Evolutionary conservation across 2,888 invertebrate species (phyloP), one percentile per base, ranked within the genome.

Genomic region (Drepanosiphum platanoidis): DNA sequence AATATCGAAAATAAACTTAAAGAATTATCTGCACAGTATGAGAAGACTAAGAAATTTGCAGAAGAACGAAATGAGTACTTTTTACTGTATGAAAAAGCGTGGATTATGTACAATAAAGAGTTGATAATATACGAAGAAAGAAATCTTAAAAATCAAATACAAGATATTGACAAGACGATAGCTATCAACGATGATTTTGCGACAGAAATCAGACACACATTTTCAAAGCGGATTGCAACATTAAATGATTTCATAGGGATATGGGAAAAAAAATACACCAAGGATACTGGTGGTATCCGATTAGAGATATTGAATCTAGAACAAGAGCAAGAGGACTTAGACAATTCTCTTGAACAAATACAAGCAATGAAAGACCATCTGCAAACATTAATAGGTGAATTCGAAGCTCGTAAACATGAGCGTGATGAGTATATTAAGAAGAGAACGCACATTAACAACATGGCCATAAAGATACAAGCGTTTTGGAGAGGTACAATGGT

Each of bases 401-500:
- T 36, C 0, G 52, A 80, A 58, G 34, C 34, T 15, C 46, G 79
- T n/a, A 64, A 78, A 78, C 30, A 5, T 22, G 30, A 39, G 30
- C 30, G 64, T 0, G 78, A 42, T 3, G 42, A 39, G 8, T 27
- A 64, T 3, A 39, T 42, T 3, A 27, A n/a, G 34, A 7, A 9
- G 27, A 30, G 64, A 39, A 36, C 34, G 34, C 5, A 30, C 18
- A 32, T 52, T 27, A 32, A 87, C 15, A 61, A 86, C 36, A 87
- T 87, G 81, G 88, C 88, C 7, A 87, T 88, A 2, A 88, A 86
- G 89, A 88, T 91, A 13, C 91, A 91, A 88, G 88, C 90, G 0
- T 91, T 91, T 91, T 91, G 91, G 91, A 88, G 91, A 86, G 91
- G 91, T 34, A 89, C 90, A 64, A 91, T 91, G 90, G 91, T 91